A percentile compares a stretch with the other conserved stretches of the same genome.
Conservation (phyloP, 2,797 vertebrate species). For the Arnoldichthys spilopterus region DNA sequence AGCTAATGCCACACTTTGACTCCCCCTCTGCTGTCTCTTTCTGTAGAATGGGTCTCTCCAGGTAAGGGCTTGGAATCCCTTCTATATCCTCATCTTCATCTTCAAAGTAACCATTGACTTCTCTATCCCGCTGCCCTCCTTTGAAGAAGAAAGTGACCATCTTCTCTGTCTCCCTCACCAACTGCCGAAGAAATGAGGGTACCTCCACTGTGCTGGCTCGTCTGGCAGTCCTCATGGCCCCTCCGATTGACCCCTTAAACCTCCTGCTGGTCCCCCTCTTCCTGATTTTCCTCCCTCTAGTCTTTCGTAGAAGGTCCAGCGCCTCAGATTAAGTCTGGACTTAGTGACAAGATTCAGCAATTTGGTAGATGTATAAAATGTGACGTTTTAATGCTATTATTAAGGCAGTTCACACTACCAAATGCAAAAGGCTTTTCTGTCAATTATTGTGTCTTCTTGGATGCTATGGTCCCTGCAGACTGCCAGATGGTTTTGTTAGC, state of each 20-base stretch:
- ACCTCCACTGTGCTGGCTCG: conserved; percentile 78
- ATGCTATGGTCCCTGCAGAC: neutral
- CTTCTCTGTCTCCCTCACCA: conserved; percentile 80
- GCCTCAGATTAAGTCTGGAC: neutral
- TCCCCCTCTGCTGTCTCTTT: conserved; percentile 75
- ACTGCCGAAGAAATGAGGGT: conserved; percentile 78
- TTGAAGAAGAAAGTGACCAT: conserved; percentile 83
- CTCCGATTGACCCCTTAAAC: conserved; percentile 65
- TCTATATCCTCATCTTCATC: conserved; percentile 58
- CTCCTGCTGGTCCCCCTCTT: conserved; percentile 63
- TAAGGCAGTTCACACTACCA: neutral
- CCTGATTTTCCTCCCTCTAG: conserved; percentile 63
- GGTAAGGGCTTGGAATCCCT: conserved; percentile 71
- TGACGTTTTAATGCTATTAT: neutral
- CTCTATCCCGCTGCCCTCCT: conserved; percentile 63
- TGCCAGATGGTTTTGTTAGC: neutral
- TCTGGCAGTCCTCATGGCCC: conserved; percentile 74
- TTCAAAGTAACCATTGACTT: conserved; percentile 47
- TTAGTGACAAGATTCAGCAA: neutral
- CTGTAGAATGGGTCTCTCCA: conserved; percentile 74
- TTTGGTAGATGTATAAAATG: neutral
- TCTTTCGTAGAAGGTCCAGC: conserved; percentile 47
- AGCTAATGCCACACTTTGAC: conserved; percentile 66
- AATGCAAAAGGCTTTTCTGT: neutral
- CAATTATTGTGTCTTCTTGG: neutral